These are phyloP conservation scores for Piliocolobus tephrosceles DNA, from an alignment of 2,113 vertebrate species.

Conservation along the genomic window DNA sequence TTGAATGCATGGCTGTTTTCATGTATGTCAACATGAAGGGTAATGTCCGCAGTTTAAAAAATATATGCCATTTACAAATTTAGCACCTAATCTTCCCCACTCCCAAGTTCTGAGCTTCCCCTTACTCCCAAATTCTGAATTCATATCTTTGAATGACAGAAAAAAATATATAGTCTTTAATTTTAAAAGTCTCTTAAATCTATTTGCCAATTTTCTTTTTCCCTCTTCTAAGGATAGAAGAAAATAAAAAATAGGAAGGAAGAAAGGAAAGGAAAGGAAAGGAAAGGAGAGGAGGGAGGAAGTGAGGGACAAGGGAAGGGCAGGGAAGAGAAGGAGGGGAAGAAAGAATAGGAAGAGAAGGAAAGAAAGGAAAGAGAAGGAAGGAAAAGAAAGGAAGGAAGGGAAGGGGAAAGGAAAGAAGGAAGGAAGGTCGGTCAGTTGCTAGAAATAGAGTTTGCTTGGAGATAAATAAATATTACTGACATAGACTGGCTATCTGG, in stretches of 20 bases:
- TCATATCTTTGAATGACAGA: neutral
- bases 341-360: neutral
- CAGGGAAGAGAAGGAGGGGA: neutral
- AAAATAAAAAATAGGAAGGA: too few relatives aligned
- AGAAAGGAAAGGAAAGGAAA: too few relatives aligned
- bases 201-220: neutral
- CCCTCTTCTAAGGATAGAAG: neutral
- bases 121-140: neutral
- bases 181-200: neutral
- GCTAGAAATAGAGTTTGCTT: neutral
- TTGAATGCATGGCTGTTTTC: neutral
- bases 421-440: fast-evolving
- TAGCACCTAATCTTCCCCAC: neutral
- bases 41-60: neutral
- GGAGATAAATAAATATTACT: neutral
- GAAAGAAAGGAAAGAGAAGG: neutral
- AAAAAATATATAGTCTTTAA: neutral
- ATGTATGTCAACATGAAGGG: neutral
- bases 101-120: too few relatives aligned
- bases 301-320: too few relatives aligned
- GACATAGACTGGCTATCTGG: neutral
- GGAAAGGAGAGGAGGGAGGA: too few relatives aligned
- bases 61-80: neutral
- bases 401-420: too few relatives aligned
- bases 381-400: too few relatives aligned